phyloP scores from a whole-genome alignment of 2,113 vertebrate species.

The Zootoca vivipara region DNA sequence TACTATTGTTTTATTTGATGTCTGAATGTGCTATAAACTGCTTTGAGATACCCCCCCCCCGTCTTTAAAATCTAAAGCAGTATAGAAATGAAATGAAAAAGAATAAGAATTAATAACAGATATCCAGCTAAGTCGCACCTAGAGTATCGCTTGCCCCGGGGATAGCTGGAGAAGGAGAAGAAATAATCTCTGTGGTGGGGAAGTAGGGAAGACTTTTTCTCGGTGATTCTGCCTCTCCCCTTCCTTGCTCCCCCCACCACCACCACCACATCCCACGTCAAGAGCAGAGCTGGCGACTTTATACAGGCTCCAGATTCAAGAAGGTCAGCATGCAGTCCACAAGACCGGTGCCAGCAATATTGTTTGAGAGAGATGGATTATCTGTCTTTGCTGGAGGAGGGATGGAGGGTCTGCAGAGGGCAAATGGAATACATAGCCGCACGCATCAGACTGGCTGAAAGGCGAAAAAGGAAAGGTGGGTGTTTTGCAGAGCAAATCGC shows the following conservation, averaged over 20 bases:
- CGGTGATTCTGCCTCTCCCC: no score
- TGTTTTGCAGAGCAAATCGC: background rate
- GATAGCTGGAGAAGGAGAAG: background rate
- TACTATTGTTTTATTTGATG: no score
- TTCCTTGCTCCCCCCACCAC: no score
- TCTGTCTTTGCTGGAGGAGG: background rate
- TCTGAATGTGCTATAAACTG: no score
- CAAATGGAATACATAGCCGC: fast-evolving
- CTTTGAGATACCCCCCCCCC: no score
- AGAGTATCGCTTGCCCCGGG: no score
- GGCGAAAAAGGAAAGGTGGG: fast-evolving
- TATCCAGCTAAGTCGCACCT: no score
- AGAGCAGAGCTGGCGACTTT: background rate
- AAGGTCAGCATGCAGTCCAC: fast-evolving
- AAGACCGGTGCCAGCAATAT: background rate
- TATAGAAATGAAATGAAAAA: no score
- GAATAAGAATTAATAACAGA: no score
- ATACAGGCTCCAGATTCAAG: fast-evolving
- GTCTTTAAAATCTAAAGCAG: no score
- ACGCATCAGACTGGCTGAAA: fast-evolving
- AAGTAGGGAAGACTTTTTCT: background rate
- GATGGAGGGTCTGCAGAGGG: background rate
- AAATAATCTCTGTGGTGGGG: background rate
- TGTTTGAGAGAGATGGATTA: background rate
- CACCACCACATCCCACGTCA: background rate